These are phyloP conservation scores for Phaetusa simplex DNA, from an alignment of 2,113 vertebrate species.

Conservation along the genomic window DNA sequence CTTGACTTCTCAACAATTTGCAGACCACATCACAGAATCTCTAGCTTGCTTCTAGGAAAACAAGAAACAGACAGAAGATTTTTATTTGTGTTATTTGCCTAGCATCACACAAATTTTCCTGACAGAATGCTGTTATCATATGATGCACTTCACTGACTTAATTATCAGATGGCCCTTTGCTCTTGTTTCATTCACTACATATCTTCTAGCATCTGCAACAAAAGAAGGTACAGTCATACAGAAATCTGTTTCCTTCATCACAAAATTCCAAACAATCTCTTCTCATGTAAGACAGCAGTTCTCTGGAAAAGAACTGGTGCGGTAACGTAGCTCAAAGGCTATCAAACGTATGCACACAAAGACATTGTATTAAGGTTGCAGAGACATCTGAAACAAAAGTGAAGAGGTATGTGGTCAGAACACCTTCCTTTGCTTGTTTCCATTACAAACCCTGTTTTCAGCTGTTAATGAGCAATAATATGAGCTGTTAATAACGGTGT, in stretches of 20 bases:
- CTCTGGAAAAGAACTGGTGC: not conserved
- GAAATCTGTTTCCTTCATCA: not conserved
- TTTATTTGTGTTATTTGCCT: not conserved
- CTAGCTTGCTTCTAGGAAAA: not conserved
- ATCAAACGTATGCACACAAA: not conserved
- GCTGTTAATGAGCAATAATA: not conserved
- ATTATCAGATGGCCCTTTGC: not conserved
- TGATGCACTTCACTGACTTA: not conserved
- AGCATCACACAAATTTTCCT: not conserved
- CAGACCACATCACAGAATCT: not conserved
- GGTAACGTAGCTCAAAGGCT: not conserved
- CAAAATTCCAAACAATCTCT: not conserved
- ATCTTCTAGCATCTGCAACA: not conserved
- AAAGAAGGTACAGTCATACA: not conserved
- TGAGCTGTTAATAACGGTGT: not conserved
- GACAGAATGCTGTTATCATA: not conserved
- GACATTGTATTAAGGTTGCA: not conserved
- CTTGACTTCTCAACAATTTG: not conserved
- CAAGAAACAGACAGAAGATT: not conserved
- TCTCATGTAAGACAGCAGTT: not conserved
- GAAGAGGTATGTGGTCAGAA: not conserved
- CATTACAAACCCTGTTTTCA: not conserved
- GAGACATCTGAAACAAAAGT: not conserved
- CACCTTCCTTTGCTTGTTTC: not conserved
- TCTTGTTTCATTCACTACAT: not conserved